These are phyloP conservation scores for Paramisgurnus dabryanus DNA, from an alignment of 2,113 vertebrate species.

Conservation along the genomic window DNA sequence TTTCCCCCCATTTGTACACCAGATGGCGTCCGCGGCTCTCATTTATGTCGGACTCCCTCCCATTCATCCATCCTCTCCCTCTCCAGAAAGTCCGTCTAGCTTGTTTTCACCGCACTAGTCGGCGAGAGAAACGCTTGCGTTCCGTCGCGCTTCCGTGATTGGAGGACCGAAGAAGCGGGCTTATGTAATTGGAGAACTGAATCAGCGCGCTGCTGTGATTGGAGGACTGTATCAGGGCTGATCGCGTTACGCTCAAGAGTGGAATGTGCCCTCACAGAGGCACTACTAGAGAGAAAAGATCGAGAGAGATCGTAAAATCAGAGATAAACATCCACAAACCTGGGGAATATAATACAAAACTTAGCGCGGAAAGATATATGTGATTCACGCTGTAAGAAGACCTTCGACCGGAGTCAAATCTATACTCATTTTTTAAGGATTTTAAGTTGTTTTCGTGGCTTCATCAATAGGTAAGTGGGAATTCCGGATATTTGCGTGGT, in stretches of 20 bases:
- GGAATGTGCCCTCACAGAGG: constrained; percentile 50
- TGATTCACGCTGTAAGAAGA: neutral
- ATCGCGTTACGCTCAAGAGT: constrained; percentile 39
- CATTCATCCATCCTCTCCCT: neutral
- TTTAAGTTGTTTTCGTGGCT: neutral
- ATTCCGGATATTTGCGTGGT: constrained; percentile 50
- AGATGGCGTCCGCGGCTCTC: constrained; percentile 35
- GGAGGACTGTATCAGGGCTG: constrained; percentile 35
- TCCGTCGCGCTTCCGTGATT: neutral
- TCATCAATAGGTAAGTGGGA: constrained; percentile 46
- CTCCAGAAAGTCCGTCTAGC: neutral
- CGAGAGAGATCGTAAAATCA: constrained; percentile 15
- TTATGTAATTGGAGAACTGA: constrained; percentile 20
- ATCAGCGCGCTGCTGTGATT: constrained; percentile 36
- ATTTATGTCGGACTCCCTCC: neutral
- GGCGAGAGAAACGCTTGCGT: neutral
- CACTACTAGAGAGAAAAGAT: constrained; percentile 35
- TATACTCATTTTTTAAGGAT: neutral
- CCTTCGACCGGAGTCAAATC: neutral
- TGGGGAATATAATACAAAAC: constrained; percentile 2
- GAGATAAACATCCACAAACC: neutral
- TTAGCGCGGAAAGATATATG: neutral
- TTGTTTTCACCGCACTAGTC: constrained; percentile 10
- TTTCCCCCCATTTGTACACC: neutral
- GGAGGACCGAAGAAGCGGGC: neutral